Conservation (phyloP, 1,140 invertebrate genomes). For the Phymorhynchus buccinoides region DNA sequence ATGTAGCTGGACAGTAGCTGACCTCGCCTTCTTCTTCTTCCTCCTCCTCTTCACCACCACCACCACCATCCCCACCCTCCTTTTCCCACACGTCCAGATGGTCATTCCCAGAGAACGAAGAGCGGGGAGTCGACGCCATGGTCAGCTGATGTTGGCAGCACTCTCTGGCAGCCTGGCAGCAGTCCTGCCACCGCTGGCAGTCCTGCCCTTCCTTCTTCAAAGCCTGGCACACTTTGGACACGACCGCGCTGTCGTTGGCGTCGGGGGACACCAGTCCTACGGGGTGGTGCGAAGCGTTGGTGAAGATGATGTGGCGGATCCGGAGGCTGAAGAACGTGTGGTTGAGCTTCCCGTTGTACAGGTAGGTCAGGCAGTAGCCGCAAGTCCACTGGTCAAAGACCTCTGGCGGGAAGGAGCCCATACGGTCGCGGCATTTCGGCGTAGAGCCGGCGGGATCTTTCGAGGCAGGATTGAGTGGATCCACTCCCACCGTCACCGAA, state of each 20-base stretch:
- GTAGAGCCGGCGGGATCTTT: neutral
- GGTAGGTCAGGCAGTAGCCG: slow-evolving; percentile 3
- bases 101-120: too few relatives aligned
- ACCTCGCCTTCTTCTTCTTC: neutral
- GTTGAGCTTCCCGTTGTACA: neutral
- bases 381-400: neutral
- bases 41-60: neutral
- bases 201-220: neutral
- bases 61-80: neutral
- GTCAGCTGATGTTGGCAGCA: slow-evolving; percentile 8
- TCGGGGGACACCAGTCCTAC: neutral
- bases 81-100: neutral
- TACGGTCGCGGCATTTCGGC: neutral
- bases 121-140: neutral
- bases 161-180: neutral
- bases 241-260: neutral
- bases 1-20: slow-evolving; percentile 42
- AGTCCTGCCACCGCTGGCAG: neutral
- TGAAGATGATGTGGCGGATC: neutral
- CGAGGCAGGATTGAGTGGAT: neutral
- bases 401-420: neutral
- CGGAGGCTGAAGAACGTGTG: neutral
- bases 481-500: neutral
- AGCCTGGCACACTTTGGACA: neutral
- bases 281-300: neutral